phyloP scores from a whole-genome alignment of 2,113 vertebrate genomes.

The Thalassarche chlororhynchos region DNA sequence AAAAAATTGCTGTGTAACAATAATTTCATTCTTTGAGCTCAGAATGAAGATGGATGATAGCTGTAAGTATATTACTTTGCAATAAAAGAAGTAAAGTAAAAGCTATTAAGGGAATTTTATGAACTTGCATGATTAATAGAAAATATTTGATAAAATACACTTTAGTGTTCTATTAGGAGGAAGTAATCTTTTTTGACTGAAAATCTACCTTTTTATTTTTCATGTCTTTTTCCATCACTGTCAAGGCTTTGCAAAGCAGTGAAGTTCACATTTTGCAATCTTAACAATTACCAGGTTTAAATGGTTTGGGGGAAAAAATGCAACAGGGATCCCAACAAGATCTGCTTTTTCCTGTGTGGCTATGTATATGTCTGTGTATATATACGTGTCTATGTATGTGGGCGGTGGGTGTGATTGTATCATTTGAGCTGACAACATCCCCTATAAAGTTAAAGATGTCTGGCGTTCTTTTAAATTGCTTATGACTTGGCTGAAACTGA shows the following conservation, averaged over 20 bases:
- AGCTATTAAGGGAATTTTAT: neutral
- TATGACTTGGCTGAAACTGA: constrained; percentile 2
- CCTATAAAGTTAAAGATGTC: neutral
- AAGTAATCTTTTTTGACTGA: neutral
- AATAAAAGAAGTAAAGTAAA: neutral
- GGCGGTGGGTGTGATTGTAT: neutral
- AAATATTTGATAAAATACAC: neutral
- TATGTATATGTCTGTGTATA: neutral
- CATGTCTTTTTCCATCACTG: neutral
- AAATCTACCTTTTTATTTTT: neutral
- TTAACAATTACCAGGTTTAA: neutral
- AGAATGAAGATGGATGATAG: neutral
- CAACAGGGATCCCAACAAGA: neutral
- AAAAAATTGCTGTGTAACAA: neutral
- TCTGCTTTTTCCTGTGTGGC: neutral
- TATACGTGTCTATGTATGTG: neutral
- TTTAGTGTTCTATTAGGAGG: neutral
- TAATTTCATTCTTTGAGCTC: neutral
- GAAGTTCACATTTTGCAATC: neutral
- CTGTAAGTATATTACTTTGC: neutral
- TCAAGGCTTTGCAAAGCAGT: neutral
- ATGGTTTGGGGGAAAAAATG: neutral
- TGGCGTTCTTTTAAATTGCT: neutral
- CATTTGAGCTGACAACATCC: neutral
- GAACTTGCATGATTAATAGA: neutral